Base-by-base conservation (phyloP, 1,140 invertebrate species). In the Whitmania pigra region DNA sequence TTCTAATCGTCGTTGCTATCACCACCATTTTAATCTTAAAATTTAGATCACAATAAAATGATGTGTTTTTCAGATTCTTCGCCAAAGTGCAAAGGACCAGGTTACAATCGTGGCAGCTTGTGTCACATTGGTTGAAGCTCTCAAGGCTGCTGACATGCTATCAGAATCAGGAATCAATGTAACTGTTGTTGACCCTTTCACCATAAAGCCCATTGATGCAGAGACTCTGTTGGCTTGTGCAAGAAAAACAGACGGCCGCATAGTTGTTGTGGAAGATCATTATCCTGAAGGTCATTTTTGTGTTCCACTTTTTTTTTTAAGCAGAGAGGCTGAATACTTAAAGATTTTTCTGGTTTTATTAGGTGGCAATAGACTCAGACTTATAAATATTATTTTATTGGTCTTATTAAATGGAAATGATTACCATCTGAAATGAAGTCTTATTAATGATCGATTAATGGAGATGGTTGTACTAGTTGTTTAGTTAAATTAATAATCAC, bases 201-300 rank as follows among this genome's bases (percentile, higher is more conserved):
- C 94, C 3, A 86, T 99, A 69, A 97, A 99, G 83, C 96, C 96
- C 0, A 83, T 99, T 60, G 96, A 99, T 83, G 85, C 84, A 63
- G 85, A 86, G 1, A 85, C 87, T 0, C 88, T 99, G 43, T 82
- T 90, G 60, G 83, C 86, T 66, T 87, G 93, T 80, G 94, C 93
- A 17, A 86, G 86, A 67, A 87, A 89, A 67, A 88, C 86, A 73
- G 89, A 89, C 53, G 93, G 93, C 0, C 86, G 87, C 31, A 86
- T 98, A 53, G 77, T 99, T 60, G 93, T 93, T 40, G 92, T 97
- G 7, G 96, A 99, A 81, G 96, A 99, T 83, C 96, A 99, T 83
- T 99, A 99, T 80, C 86, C 88, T 63, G 89, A 93, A 84, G 92
- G 90, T 90, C 18, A 22, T 4, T 15, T 49, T 49, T 17, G 43